A percentile compares a stretch with the other conserved stretches of the same genome.
Evolutionary conservation across 2,113 vertebrate species (phyloP).

Genomic region (Corythornis cristatus): DNA sequence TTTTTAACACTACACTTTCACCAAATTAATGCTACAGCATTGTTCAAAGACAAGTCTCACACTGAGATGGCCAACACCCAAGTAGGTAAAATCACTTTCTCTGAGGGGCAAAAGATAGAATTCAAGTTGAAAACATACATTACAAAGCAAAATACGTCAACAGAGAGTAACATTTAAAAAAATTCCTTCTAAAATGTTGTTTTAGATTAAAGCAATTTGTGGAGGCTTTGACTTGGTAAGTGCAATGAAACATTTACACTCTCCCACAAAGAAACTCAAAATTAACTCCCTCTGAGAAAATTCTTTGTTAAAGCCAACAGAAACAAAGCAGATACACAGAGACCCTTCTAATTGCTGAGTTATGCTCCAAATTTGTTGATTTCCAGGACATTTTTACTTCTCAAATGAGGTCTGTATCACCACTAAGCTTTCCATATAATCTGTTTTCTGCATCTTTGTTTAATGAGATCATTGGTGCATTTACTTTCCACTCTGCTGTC

Average conservation of each 20-base stretch:
- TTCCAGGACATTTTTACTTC: not conserved
- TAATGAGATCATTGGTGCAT: fast-evolving
- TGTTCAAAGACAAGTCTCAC: not conserved
- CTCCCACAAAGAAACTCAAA: not conserved
- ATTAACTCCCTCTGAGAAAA: not conserved
- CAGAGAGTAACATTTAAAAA: not conserved
- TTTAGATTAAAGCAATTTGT: not conserved
- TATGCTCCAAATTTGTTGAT: not conserved
- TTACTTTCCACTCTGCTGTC: not conserved
- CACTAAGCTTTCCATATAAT: not conserved
- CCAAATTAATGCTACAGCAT: fast-evolving
- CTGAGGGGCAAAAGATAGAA: not conserved
- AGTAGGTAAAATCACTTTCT: not conserved
- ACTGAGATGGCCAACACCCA: not conserved
- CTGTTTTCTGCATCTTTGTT: not conserved
- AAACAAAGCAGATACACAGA: not conserved
- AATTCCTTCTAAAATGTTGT: not conserved
- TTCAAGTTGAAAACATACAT: not conserved
- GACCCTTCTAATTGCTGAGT: not conserved
- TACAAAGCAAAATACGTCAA: not conserved
- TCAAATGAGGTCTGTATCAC: not conserved
- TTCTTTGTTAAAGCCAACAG: no score
- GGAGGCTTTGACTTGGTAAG: not conserved
- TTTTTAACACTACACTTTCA: not conserved
- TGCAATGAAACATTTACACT: not conserved